Base-by-base conservation (phyloP, 2,797 vertebrate species). In the Salarias fasciatus region DNA sequence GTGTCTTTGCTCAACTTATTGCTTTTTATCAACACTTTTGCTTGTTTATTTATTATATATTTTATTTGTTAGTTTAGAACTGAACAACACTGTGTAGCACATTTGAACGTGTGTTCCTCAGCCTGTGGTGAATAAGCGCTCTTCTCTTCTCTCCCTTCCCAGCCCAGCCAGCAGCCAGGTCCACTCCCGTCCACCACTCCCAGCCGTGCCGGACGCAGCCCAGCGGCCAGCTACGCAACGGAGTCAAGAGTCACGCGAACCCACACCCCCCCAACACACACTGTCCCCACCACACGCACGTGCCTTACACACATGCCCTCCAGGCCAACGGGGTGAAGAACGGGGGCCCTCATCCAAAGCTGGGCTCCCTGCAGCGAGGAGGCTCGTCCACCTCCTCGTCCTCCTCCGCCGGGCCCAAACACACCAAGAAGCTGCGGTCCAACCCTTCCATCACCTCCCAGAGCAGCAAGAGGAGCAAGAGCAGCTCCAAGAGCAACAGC, bases 401-500 rank as follows among this genome's bases (percentile, higher is more conserved):
- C 2, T 91, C 91, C 0, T 87, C 90, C 0, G 86, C 84, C 0
- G 93, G 92, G 73, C 93, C 90, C 53, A 87, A 84, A 5, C 92
- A 82, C 71, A 85, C 83, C 53, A 94, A 93, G 69, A 97, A 95
- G 75, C 88, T 97, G 86, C 95, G 93, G 82, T 88, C 94, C 0
- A 95, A 96, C 82, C 93, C 95, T 0, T 97, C 96, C 68, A 93
- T 98, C 86, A 95, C 94, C 85, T 97, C 95, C 86, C 96, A 97
- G 85, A 86, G 92, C 90, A 96, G 96, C 91, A 97, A 94, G 89
- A 96, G 94, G 83, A 96, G 95, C 90, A 97, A 96, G 88, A 90
- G 93, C 77, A 96, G 95, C 89, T 93, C 94, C 65, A 96, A 95
- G 65, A 95, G 96, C 0, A 91, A 94, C 65, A 91, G 94, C 47